phyloP scores from a whole-genome alignment of 2,797 vertebrate genomes.

The Gymnothorax reevesii region DNA sequence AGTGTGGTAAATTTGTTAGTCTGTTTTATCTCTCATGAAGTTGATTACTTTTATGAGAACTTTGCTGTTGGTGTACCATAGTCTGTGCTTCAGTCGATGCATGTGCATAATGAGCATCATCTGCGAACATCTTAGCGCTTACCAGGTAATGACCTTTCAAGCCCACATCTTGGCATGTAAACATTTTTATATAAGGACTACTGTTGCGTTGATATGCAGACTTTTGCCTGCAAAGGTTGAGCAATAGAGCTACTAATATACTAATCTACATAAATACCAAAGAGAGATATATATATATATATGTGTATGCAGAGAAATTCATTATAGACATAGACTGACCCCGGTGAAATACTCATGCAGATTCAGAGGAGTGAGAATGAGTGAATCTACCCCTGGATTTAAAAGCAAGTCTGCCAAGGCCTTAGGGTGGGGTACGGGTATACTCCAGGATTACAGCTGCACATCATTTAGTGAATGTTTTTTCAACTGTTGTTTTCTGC shows the following conservation, averaged over 20 bases:
- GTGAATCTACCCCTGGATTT: not conserved
- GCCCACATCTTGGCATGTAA: not conserved
- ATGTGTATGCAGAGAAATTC: not conserved
- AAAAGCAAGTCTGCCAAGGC: conserved; percentile 9
- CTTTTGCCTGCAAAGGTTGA: conserved; percentile 20
- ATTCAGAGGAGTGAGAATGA: not conserved
- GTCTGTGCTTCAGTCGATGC: not conserved
- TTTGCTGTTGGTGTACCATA: not conserved
- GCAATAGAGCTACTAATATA: not conserved
- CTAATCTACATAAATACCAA: not conserved
- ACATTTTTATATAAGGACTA: not conserved
- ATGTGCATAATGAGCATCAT: not conserved
- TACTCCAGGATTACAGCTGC: not conserved
- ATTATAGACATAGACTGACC: not conserved
- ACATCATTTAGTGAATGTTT: not conserved
- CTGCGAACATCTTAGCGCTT: not conserved
- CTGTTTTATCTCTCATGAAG: not conserved
- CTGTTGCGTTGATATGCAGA: conserved; percentile 6
- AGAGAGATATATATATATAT: not conserved
- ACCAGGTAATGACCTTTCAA: not conserved
- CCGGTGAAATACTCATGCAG: no score
- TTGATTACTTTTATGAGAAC: not conserved
- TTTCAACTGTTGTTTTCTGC: not conserved
- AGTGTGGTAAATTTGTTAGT: not conserved
- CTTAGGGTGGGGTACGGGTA: not conserved